These are phyloP conservation scores for Trypoxylon attenuatum DNA, from an alignment of 2,888 invertebrate genomes.

Conservation along the genomic window DNA sequence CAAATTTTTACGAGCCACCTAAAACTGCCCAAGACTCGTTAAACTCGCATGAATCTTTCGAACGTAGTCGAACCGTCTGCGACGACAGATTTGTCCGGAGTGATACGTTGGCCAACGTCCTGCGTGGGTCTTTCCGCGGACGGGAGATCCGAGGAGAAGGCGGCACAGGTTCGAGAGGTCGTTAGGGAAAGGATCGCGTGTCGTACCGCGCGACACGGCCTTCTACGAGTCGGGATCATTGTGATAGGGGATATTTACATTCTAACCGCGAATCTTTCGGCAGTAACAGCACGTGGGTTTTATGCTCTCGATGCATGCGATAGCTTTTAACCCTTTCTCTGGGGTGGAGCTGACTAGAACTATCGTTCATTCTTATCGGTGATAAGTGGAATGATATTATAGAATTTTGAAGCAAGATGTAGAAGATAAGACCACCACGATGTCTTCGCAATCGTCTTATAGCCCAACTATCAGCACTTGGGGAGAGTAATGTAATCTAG, in stretches of 20 bases:
- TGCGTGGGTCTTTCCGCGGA: too few species aligned
- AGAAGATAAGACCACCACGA: too few species aligned
- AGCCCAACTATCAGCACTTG: too few species aligned
- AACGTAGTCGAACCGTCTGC: neutral
- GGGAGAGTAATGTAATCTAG: too few species aligned
- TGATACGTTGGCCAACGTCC: too few species aligned
- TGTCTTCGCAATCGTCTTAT: too few species aligned
- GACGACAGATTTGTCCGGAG: neutral
- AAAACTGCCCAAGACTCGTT: too few species aligned
- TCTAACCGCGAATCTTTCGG: conserved; percentile 15
- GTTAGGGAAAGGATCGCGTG: conserved; percentile 23
- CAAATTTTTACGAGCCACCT: conserved; percentile 20
- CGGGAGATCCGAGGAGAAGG: too few species aligned
- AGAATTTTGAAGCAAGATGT: too few species aligned
- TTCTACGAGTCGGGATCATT: conserved; percentile 1
- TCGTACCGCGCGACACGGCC: neutral
- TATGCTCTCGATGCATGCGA: conserved; percentile 1
- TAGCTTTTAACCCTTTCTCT: neutral
- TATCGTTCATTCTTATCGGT: too few species aligned
- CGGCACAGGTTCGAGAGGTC: conserved; percentile 19
- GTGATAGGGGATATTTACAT: conserved; percentile 44
- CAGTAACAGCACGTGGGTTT: conserved; percentile 4
- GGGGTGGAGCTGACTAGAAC: too few species aligned
- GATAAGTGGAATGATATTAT: too few species aligned
- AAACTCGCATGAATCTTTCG: neutral